Conservation (phyloP, 2,797 vertebrate genomes). For the Syngnathus acus region DNA sequence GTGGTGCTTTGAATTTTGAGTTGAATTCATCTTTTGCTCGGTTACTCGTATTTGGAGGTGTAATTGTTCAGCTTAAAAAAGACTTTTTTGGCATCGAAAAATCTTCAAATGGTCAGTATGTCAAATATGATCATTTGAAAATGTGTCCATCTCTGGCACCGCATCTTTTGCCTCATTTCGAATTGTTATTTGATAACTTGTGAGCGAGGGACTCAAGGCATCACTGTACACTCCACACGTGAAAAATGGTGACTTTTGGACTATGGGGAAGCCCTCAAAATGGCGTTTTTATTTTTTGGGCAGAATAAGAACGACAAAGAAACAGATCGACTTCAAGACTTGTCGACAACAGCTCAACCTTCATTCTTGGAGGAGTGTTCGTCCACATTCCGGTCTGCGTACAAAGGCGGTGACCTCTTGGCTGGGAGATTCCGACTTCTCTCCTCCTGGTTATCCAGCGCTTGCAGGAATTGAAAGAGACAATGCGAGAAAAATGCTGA, state of each 20-base stretch:
- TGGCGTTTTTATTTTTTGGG: background rate
- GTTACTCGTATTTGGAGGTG: no score
- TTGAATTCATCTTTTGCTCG: background rate
- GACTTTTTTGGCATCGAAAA: no score
- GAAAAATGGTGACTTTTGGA: background rate
- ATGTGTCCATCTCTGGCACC: no score
- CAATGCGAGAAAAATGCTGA: background rate
- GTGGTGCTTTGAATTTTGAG: background rate
- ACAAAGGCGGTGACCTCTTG: slow-evolving; percentile 74
- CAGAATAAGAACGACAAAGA: background rate
- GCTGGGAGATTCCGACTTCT: slow-evolving; percentile 75
- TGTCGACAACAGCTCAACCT: slow-evolving; percentile 36
- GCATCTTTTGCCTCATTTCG: no score
- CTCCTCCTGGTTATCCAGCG: slow-evolving; percentile 68
- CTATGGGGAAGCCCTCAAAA: background rate
- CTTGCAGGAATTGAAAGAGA: slow-evolving; percentile 20
- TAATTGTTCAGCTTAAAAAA: no score
- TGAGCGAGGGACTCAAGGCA: background rate
- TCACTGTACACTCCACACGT: background rate
- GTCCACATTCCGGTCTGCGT: slow-evolving; percentile 84
- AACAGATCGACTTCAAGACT: background rate
- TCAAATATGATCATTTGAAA: no score
- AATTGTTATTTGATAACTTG: no score
- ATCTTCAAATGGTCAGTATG: no score
- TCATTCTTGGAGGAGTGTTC: slow-evolving; percentile 73